These are phyloP conservation scores for Rhabdomys dilectus DNA, from an alignment of 2,113 vertebrate species.

Conservation along the genomic window DNA sequence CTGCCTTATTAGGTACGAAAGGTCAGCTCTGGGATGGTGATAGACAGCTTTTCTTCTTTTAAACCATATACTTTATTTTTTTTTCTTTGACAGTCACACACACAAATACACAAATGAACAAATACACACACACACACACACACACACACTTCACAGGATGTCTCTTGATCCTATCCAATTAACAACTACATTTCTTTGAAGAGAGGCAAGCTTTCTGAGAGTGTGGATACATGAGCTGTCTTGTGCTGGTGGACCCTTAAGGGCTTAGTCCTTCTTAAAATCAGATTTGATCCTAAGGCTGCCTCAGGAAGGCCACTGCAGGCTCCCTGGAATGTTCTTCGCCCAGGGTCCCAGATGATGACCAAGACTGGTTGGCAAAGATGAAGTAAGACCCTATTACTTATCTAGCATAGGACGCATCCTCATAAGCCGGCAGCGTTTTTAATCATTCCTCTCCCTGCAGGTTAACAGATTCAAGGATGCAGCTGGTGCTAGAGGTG, in stretches of 20 bases:
- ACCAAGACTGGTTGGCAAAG: not conserved
- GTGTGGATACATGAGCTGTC: not conserved
- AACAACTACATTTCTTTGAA: constrained; percentile 23
- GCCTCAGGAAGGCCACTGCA: not conserved
- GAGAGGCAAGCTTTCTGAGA: not conserved
- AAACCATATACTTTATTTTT: not conserved
- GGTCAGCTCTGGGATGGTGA: not conserved
- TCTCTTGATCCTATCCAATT: not conserved
- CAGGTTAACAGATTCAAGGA: constrained; percentile 74
- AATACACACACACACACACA: not conserved
- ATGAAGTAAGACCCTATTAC: not conserved
- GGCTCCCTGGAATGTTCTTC: not conserved
- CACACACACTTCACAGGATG: no score
- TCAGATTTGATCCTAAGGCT: not conserved
- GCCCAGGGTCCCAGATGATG: not conserved
- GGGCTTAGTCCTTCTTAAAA: not conserved
- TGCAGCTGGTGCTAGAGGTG: constrained; percentile 70
- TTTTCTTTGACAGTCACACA: not conserved
- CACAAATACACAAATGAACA: not conserved
- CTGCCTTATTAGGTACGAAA: not conserved
- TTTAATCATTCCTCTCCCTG: constrained; percentile 63
- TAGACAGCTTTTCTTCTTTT: not conserved
- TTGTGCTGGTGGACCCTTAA: not conserved
- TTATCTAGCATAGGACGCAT: not conserved
- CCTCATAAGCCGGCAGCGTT: not conserved